Evolutionary conservation across 2,888 invertebrate genomes (phyloP), one percentile per base, ranked within the genome.

Genomic region (Metacarcinus magister): DNA sequence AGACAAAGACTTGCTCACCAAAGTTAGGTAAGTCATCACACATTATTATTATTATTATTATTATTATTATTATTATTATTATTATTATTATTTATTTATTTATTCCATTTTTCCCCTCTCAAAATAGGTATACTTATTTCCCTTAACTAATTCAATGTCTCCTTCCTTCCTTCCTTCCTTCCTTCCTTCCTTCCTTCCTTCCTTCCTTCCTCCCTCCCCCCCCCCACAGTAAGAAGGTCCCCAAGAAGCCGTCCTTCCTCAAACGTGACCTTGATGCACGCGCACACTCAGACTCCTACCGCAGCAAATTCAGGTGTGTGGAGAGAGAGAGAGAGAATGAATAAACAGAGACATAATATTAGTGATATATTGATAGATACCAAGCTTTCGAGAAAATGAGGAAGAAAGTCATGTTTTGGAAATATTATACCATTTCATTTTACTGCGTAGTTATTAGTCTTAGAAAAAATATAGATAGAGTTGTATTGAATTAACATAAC

Each of bases 221-320:
- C 39, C 39, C 0, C 90, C 46, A 43, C 97, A 98, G 98, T 97
- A 99, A 99, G 98, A 99, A 99, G 97, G 98, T 99, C 97, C 98
- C 99, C 96, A 99, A 99, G 97, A 99, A 99, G 97, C 98, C 98
- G 0, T 99, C 99, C 0, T 99, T 99, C 97, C 98, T 99, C 48
- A 99, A 99, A 97, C 98, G 99, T 97, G 99, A 99, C 97, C 98
- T 99, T 97, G 99, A 99, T 97, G 99, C 99, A 0, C 98, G 99
- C 97, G 99, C 99, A 96, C 99, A 99, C 54, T 96, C 96, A 2
- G 96, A 96, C 97, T 98, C 99, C 87, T 99, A 99, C 97, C 98
- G 99, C 67, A 98, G 99, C 97, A 98, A 98, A 97, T 99, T 99
- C 97, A 98, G 96, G 96, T 96, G 43, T 10, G 93, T 87, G 39